Percentiles rank a stretch among this genome's conserved stretches.
phyloP scores from a whole-genome alignment of 1,140 invertebrate genomes.

The Nasonia vitripennis region DNA sequence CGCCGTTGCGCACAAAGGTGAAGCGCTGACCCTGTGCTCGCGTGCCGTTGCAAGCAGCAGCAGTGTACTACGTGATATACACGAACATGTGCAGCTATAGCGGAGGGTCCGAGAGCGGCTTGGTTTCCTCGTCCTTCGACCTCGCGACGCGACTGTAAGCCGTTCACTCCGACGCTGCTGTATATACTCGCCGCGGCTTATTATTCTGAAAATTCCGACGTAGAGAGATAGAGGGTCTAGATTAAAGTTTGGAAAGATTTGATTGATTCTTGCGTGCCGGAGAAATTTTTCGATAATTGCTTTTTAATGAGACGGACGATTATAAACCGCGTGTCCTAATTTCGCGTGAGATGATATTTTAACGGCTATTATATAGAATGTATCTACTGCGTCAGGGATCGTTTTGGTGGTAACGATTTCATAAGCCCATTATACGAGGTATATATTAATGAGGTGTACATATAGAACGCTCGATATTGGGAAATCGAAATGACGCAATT shows the following conservation, averaged over 20 bases:
- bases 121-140: constrained; percentile 21
- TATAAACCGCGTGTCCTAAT: no score
- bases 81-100: neutral
- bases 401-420: no score
- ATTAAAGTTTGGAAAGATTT: neutral
- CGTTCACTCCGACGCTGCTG: neutral
- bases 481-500: neutral
- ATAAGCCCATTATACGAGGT: no score
- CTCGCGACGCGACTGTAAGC: constrained; percentile 9
- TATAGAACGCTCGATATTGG: no score
- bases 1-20: neutral
- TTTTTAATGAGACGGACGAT: no score
- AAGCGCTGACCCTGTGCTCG: constrained; percentile 17
- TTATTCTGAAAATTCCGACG: no score
- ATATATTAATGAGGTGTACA: no score
- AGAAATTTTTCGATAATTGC: no score
- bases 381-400: no score
- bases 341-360: no score
- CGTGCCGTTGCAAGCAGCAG: constrained; percentile 8
- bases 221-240: no score
- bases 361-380: no score
- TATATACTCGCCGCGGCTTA: neutral
- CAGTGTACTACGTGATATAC: neutral
- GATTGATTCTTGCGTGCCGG: neutral
- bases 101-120: neutral